phyloP scores from a whole-genome alignment of 2,888 invertebrate species.

The Dryococelus australis region DNA sequence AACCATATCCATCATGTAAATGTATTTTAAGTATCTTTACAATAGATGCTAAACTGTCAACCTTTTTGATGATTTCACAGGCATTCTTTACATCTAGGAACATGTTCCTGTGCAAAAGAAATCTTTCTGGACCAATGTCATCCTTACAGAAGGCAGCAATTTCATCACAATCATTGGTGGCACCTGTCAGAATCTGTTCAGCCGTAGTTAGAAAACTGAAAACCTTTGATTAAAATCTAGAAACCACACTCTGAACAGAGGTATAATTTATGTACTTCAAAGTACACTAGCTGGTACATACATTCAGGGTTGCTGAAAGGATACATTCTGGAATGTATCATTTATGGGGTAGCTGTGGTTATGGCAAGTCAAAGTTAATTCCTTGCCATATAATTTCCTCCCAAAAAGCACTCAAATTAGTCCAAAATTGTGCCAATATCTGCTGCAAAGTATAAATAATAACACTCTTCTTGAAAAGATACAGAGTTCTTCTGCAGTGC shows the following conservation, averaged over 20 bases:
- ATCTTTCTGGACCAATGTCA: background rate
- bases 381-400: background rate
- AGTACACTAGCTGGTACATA: background rate
- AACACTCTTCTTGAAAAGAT: background rate
- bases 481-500: too few relatives aligned
- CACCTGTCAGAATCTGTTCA: slow-evolving; percentile 8
- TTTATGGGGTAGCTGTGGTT: slow-evolving; percentile 1
- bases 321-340: background rate
- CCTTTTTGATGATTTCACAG: background rate
- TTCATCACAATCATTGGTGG: background rate
- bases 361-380: background rate
- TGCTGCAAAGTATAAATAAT: slow-evolving; percentile 5
- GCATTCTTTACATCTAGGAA: background rate
- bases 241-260: background rate
- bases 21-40: background rate
- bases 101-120: background rate
- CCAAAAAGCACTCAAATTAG: background rate
- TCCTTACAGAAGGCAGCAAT: background rate
- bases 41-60: background rate
- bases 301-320: background rate
- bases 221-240: background rate
- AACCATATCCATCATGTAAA: background rate
- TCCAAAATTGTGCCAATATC: background rate
- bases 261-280: background rate
- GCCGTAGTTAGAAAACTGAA: background rate